These are phyloP conservation scores for Pseudochaenichthys georgianus DNA, from an alignment of 2,797 vertebrate genomes.

Conservation along the genomic window DNA sequence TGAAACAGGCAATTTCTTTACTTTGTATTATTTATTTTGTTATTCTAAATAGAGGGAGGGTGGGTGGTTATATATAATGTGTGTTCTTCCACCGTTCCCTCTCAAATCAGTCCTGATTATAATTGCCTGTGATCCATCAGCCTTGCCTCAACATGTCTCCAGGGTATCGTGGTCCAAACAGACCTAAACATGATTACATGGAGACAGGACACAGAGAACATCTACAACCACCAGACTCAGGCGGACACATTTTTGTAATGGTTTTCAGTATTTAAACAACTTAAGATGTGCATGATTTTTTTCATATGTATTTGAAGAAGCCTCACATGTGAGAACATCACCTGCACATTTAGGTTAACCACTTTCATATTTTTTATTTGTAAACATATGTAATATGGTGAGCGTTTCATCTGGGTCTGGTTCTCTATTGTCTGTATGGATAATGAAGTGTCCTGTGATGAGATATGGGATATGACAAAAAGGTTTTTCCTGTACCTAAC, in stretches of 20 bases:
- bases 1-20: slow-evolving; percentile 46
- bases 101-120: slow-evolving; percentile 45
- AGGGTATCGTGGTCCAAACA: slow-evolving; percentile 65
- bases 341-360: slow-evolving; percentile 40
- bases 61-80: slow-evolving; percentile 21
- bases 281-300: slow-evolving; percentile 48
- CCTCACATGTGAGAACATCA: slow-evolving; percentile 31
- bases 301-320: slow-evolving; percentile 39
- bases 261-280: slow-evolving; percentile 64
- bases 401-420: slow-evolving; percentile 66
- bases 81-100: slow-evolving; percentile 35
- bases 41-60: slow-evolving; percentile 34
- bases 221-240: slow-evolving; percentile 58
- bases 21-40: slow-evolving; percentile 43
- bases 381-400: slow-evolving; percentile 32
- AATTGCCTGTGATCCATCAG: slow-evolving; percentile 49
- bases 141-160: slow-evolving; percentile 76
- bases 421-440: slow-evolving; percentile 61
- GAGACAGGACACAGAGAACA: slow-evolving; percentile 67
- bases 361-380: slow-evolving; percentile 44
- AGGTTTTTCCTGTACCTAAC: slow-evolving; percentile 71
- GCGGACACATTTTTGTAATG: slow-evolving; percentile 41
- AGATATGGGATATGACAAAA: slow-evolving; percentile 66
- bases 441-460: slow-evolving; percentile 59
- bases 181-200: slow-evolving; percentile 52